Evolutionary conservation across 2,888 invertebrate species (phyloP).

Genomic region (Lepidochrysops patricia): DNA sequence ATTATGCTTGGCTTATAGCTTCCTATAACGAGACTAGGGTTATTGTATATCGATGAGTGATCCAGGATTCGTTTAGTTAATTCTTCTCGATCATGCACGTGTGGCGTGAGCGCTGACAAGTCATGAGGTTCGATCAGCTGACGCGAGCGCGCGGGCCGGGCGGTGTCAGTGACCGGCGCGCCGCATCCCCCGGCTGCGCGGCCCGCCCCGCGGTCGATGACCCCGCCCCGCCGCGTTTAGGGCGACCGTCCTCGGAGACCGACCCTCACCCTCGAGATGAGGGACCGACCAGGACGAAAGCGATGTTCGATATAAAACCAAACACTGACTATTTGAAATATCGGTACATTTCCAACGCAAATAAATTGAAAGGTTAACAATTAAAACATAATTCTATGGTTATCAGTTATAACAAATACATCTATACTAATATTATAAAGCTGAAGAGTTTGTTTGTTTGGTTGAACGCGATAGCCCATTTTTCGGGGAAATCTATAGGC

Average conservation of each 20-base stretch:
- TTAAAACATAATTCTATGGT: neutral
- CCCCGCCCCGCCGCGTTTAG: slow-evolving; percentile 26
- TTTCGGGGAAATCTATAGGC: too few species aligned
- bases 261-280: neutral
- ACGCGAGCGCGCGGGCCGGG: slow-evolving; percentile 14
- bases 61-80: too few species aligned
- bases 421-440: too few species aligned
- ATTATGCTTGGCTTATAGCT: too few species aligned
- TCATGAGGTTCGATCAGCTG: neutral
- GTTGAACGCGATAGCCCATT: too few species aligned
- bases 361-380: neutral
- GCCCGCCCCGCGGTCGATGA: slow-evolving; percentile 30
- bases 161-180: slow-evolving; percentile 26
- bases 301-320: neutral
- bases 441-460: too few species aligned
- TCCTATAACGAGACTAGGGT: too few species aligned
- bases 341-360: neutral
- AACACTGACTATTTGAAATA: neutral
- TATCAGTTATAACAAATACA: too few species aligned
- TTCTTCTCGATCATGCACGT: neutral
- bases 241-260: slow-evolving; percentile 15
- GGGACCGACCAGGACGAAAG: neutral
- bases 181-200: slow-evolving; percentile 25
- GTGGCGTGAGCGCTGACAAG: neutral
- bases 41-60: too few species aligned